Percentiles rank a stretch among this genome's conserved stretches.
Evolutionary conservation across 1,140 invertebrate genomes (phyloP).

Genomic region (Macrosteles quadrilineatus): DNA sequence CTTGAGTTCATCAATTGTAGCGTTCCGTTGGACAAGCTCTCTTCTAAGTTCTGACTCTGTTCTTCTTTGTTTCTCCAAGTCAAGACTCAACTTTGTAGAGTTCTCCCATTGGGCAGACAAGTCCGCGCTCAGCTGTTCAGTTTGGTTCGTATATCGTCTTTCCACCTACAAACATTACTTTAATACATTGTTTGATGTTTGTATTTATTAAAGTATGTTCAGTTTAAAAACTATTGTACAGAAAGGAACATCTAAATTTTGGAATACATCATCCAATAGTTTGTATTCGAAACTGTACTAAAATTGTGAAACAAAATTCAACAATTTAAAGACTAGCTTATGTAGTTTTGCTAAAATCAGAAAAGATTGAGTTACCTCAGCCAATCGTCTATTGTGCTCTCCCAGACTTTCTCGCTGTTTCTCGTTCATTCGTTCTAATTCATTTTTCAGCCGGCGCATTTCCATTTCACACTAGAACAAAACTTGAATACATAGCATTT

Average conservation of each 20-base stretch:
- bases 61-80: conserved; percentile 73
- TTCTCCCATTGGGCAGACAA: conserved; percentile 76
- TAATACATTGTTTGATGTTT: too few species aligned
- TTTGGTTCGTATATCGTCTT: conserved; percentile 66
- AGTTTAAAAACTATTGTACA: too few species aligned
- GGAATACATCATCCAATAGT: too few species aligned
- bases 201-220: too few species aligned
- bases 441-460: conserved; percentile 70
- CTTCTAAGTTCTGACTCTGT: conserved; percentile 71
- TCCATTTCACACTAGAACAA: conserved; percentile 53
- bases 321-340: too few species aligned
- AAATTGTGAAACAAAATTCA: too few species aligned
- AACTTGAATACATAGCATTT: too few species aligned
- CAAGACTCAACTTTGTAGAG: conserved; percentile 71
- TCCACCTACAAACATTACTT: conserved; percentile 50
- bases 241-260: too few species aligned
- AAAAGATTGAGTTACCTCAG: conserved; percentile 59
- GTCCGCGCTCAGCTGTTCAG: conserved; percentile 74
- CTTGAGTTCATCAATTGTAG: conserved; percentile 72
- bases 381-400: conserved; percentile 57
- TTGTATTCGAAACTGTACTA: too few species aligned
- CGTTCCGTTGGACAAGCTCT: conserved; percentile 69
- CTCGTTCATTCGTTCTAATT: conserved; percentile 70
- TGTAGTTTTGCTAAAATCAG: too few species aligned
- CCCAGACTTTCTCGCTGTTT: conserved; percentile 59